These are phyloP conservation scores for Coryphaenoides rupestris DNA, from an alignment of 2,113 vertebrate genomes.

Conservation along the genomic window DNA sequence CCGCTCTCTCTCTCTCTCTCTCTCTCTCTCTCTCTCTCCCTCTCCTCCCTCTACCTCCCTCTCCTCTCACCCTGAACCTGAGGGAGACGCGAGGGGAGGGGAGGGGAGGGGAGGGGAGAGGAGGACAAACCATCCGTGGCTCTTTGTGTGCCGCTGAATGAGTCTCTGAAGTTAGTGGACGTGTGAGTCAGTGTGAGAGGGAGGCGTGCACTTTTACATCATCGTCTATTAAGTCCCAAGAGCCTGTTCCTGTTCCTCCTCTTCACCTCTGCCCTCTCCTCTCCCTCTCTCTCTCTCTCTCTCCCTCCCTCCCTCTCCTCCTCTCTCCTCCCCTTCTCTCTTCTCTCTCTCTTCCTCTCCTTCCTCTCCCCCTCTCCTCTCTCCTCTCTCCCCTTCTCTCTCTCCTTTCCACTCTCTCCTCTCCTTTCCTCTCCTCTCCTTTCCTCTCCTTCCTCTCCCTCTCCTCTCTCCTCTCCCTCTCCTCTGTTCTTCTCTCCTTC, in stretches of 20 bases:
- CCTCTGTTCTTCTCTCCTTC: slow-evolving; percentile 32
- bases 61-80: background rate
- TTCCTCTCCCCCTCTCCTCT: slow-evolving; percentile 30
- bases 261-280: slow-evolving; percentile 1
- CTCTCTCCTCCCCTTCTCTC: background rate
- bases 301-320: background rate
- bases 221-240: too few species aligned
- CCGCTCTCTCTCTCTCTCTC: slow-evolving; percentile 26
- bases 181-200: background rate
- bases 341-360: slow-evolving; percentile 10
- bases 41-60: background rate
- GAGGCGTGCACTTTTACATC: background rate
- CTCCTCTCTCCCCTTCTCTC: background rate
- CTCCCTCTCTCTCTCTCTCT: background rate
- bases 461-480: slow-evolving; percentile 33
- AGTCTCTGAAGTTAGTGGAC: background rate
- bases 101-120: background rate
- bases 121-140: background rate
- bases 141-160: background rate
- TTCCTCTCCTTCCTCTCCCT: slow-evolving; percentile 23
- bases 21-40: slow-evolving; percentile 4
- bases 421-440: slow-evolving; percentile 10
- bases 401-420: background rate
- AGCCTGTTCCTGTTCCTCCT: too few species aligned
- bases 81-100: too few species aligned